A percentile compares a stretch with the other conserved stretches of the same genome.
These are phyloP conservation scores for Rallus limicola DNA, from an alignment of 2,113 vertebrate species.

Conservation along the genomic window DNA sequence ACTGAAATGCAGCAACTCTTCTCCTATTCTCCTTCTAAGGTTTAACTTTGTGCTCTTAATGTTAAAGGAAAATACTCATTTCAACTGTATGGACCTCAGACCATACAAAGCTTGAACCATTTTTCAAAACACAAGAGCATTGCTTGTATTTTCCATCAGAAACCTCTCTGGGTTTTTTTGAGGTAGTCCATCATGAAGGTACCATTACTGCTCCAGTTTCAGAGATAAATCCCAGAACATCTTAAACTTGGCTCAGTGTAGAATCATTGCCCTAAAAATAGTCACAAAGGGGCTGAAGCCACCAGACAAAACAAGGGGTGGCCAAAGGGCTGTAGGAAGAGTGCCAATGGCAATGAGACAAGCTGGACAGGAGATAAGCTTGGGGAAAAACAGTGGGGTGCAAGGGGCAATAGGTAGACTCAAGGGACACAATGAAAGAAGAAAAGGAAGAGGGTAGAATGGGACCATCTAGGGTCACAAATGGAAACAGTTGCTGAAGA, in stretches of 20 bases:
- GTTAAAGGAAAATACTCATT: neutral
- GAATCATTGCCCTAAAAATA: neutral
- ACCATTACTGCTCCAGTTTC: neutral
- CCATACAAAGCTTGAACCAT: neutral
- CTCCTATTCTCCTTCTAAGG: neutral
- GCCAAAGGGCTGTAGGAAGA: neutral
- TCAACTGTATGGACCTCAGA: neutral
- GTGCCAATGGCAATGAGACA: rapidly evolving
- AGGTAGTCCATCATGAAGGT: neutral
- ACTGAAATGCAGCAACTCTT: neutral
- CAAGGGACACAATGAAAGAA: neutral
- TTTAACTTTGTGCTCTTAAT: neutral
- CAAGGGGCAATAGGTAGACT: neutral
- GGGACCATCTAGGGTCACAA: neutral
- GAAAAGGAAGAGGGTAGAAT: neutral
- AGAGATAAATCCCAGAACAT: neutral
- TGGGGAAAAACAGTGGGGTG: neutral
- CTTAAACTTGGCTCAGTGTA: neutral
- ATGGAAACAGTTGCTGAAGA: neutral
- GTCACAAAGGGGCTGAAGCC: neutral
- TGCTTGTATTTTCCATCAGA: neutral
- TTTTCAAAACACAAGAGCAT: neutral
- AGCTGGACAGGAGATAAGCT: neutral
- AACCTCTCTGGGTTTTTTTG: neutral
- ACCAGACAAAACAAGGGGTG: neutral